Evolutionary conservation across 2,797 vertebrate genomes (phyloP).

Genomic region (Eospalax fontanierii): DNA sequence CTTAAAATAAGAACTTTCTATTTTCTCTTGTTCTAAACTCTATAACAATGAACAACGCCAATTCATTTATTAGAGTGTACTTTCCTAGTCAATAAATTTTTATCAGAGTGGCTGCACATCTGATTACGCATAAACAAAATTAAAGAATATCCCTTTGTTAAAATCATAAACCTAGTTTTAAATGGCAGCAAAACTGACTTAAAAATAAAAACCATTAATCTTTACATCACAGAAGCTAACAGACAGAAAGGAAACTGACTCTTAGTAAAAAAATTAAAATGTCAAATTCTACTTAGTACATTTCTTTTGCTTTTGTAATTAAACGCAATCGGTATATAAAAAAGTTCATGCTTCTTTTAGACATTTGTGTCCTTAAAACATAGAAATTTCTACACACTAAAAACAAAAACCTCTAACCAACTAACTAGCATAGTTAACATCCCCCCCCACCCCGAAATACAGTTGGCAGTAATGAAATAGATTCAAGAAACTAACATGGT

Average conservation of each 20-base stretch:
- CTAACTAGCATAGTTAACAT: not conserved
- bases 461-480: not conserved
- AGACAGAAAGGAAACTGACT: conserved; percentile 56
- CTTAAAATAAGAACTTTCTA: not conserved
- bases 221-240: conserved; percentile 49
- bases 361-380: conserved; percentile 10
- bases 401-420: conserved; percentile 24
- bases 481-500: not conserved
- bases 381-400: not conserved
- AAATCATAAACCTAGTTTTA: conserved; percentile 80
- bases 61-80: not conserved
- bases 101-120: conserved; percentile 55
- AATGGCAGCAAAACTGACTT: conserved; percentile 52
- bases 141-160: conserved; percentile 82
- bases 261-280: conserved; percentile 39
- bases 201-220: conserved; percentile 54
- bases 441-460: not conserved
- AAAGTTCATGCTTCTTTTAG: conserved; percentile 37
- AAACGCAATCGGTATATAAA: conserved; percentile 26
- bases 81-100: conserved; percentile 33
- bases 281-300: not conserved
- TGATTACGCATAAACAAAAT: conserved; percentile 78
- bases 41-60: conserved; percentile 5
- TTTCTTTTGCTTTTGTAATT: conserved; percentile 43
- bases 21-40: conserved; percentile 48